Conservation (phyloP, 1,140 invertebrate species). For the Melanaphis sacchari region DNA sequence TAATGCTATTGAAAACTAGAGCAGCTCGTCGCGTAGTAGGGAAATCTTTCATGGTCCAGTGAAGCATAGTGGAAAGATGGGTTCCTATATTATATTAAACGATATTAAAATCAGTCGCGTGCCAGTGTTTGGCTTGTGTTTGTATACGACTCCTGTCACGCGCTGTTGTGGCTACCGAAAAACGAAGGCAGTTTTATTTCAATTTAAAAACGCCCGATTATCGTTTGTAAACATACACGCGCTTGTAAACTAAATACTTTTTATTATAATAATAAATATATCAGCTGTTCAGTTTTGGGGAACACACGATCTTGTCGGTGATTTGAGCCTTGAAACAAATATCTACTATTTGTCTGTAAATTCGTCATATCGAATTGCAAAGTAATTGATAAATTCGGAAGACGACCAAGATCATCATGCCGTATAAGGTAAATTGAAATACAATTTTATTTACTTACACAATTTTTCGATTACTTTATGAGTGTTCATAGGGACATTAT, state of each 20-base stretch:
- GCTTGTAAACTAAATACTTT: not conserved
- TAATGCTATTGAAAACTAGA: slow-evolving; percentile 42
- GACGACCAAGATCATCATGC: slow-evolving; percentile 17
- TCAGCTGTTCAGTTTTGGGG: not conserved
- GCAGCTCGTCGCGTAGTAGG: slow-evolving; percentile 16
- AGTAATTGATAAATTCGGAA: not conserved
- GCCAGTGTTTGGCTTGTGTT: slow-evolving; percentile 42
- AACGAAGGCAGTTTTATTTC: not conserved
- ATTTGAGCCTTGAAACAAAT: not conserved
- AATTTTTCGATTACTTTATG: not conserved
- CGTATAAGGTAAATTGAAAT: slow-evolving; percentile 25
- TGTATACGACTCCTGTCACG: not conserved
- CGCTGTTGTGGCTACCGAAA: not conserved
- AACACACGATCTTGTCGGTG: not conserved
- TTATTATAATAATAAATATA: not conserved
- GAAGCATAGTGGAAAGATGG: slow-evolving; percentile 38
- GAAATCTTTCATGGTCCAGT: slow-evolving; percentile 56
- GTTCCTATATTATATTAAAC: slow-evolving; percentile 25
- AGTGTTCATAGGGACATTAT: too few species aligned
- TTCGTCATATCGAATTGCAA: not conserved
- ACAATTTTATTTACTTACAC: not conserved
- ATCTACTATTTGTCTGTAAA: not conserved
- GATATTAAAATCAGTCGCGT: slow-evolving; percentile 54
- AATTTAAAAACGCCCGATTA: not conserved
- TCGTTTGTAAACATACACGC: not conserved